These are phyloP conservation scores for Tetrao urogallus DNA, from an alignment of 2,113 vertebrate species.

Conservation along the genomic window DNA sequence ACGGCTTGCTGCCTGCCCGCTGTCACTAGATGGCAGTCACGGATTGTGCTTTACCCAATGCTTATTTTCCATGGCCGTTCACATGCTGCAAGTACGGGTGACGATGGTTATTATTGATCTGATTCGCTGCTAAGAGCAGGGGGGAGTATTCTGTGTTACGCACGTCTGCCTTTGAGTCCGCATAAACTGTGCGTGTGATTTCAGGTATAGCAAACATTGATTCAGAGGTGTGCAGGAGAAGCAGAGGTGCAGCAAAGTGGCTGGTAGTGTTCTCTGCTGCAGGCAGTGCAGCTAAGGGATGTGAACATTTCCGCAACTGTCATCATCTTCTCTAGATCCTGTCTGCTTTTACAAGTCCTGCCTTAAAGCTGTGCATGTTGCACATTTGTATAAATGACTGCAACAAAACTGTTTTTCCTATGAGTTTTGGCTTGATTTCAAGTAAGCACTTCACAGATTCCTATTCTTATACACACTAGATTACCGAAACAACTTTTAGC, in stretches of 20 bases:
- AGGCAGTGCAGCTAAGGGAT: background rate
- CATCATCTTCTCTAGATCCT: background rate
- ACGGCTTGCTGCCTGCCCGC: rapidly evolving
- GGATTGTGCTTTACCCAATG: rapidly evolving
- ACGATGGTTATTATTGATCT: no score
- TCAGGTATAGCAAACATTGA: background rate
- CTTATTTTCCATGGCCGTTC: background rate
- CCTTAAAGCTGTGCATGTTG: background rate
- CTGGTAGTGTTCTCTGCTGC: rapidly evolving
- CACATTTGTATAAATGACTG: background rate
- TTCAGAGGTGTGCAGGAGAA: background rate
- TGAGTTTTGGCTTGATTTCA: background rate
- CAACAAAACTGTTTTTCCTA: background rate
- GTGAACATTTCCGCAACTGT: background rate
- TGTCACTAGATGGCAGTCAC: conserved; percentile 65
- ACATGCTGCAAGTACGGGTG: background rate
- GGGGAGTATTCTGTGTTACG: rapidly evolving
- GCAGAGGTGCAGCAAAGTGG: rapidly evolving
- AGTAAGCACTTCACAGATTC: no score
- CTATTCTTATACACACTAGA: background rate
- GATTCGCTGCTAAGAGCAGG: background rate
- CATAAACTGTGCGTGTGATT: background rate
- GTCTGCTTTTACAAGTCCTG: background rate
- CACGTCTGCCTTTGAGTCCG: background rate
- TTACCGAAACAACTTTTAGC: background rate